phyloP scores from a whole-genome alignment of 2,113 vertebrate genomes.

The Xerus inauris region DNA sequence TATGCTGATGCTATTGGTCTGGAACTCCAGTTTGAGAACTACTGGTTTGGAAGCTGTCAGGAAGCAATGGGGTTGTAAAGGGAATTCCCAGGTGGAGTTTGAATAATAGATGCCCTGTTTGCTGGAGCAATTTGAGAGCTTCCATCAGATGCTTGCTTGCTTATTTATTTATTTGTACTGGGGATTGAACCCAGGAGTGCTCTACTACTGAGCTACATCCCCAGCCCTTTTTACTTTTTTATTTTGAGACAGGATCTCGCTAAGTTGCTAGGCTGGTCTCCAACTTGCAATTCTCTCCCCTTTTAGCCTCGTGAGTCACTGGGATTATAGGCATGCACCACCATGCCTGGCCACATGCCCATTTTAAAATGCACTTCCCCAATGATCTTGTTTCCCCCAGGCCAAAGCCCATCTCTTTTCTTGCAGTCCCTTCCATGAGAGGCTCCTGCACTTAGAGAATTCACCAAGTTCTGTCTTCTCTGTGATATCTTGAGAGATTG shows the following conservation, averaged over 20 bases:
- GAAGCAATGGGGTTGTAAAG: background rate
- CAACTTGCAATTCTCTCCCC: background rate
- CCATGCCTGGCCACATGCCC: background rate
- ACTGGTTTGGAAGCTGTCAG: background rate
- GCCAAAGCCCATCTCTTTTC: background rate
- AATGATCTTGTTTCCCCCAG: background rate
- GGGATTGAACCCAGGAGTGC: background rate
- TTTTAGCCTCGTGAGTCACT: background rate
- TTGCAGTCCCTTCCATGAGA: background rate
- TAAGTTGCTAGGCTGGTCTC: background rate
- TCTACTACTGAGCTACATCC: background rate
- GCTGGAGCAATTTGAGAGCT: background rate
- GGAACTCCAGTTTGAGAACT: background rate
- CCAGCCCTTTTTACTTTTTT: background rate
- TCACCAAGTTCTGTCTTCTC: background rate
- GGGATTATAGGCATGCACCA: background rate
- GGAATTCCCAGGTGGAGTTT: background rate
- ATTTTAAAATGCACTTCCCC: background rate
- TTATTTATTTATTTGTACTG: background rate
- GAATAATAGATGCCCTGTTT: background rate
- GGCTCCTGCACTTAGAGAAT: background rate
- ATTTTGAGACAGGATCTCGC: background rate
- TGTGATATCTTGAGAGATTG: background rate
- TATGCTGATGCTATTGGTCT: background rate
- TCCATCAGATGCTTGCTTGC: background rate